Evolutionary conservation across 2,888 invertebrate genomes (phyloP).

Genomic region (Sycophila texana): DNA sequence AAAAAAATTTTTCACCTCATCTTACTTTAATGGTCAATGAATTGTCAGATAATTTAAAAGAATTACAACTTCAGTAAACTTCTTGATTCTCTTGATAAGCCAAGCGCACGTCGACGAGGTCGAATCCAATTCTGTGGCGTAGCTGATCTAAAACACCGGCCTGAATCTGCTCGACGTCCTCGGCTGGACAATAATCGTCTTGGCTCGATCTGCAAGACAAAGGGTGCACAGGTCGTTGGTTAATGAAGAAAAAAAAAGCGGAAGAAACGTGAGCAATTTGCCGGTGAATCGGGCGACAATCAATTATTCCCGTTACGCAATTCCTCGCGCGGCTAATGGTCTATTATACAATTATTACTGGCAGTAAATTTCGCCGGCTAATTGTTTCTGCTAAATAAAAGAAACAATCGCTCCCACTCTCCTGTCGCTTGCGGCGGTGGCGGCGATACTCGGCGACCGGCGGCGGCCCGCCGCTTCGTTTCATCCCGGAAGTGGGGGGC

Average conservation of each 20-base stretch:
- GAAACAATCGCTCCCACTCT: conserved; percentile 37
- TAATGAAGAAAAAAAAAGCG: conserved; percentile 30
- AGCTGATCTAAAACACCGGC: conserved; percentile 80
- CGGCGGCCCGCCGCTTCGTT: conserved; percentile 25
- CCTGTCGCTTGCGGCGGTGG: background rate
- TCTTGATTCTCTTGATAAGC: conserved; percentile 64
- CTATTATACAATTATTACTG: conserved; percentile 57
- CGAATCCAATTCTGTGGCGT: conserved; percentile 65
- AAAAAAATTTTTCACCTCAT: too few relatives aligned
- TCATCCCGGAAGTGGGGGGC: conserved; percentile 33
- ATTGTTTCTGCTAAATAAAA: conserved; percentile 56
- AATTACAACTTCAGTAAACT: background rate
- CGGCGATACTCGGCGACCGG: conserved; percentile 31
- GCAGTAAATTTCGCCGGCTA: conserved; percentile 55
- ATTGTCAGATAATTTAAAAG: background rate
- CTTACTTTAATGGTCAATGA: background rate
- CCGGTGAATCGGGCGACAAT: conserved; percentile 32
- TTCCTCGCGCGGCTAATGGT: conserved; percentile 54
- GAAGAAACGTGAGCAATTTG: conserved; percentile 34
- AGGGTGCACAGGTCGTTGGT: conserved; percentile 46
- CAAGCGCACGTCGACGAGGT: conserved; percentile 63
- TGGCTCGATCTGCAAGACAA: conserved; percentile 81
- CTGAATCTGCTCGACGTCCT: conserved; percentile 89
- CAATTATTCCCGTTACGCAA: conserved; percentile 55
- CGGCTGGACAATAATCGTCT: conserved; percentile 92